Evolutionary conservation across 2,113 vertebrate genomes (phyloP).

Genomic region (Bostrychus sinensis): DNA sequence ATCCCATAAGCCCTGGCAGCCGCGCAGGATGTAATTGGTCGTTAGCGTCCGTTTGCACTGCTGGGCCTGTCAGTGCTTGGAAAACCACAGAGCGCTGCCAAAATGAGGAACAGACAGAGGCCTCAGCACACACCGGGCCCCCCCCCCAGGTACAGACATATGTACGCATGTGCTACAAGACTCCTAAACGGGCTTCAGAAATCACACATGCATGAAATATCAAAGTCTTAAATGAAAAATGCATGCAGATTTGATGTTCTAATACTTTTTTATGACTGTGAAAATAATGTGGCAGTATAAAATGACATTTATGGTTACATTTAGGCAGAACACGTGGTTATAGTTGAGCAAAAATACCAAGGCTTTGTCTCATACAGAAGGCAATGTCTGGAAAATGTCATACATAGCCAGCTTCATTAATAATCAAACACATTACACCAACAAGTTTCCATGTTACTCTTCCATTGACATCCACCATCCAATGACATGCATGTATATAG

Average conservation of each 20-base stretch:
- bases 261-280: neutral
- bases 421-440: slow-evolving; percentile 2
- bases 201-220: slow-evolving; percentile 6
- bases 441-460: neutral
- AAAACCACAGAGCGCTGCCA: slow-evolving; percentile 61
- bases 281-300: neutral
- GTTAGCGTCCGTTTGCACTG: slow-evolving; percentile 79
- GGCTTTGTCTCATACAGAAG: too few relatives aligned
- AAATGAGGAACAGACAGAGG: slow-evolving; percentile 79
- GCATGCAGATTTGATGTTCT: neutral
- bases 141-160: slow-evolving; percentile 8
- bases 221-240: neutral
- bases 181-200: slow-evolving; percentile 9
- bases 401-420: neutral
- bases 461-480: neutral
- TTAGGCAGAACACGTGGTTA: slow-evolving; percentile 1
- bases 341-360: neutral
- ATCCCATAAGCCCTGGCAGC: slow-evolving; percentile 81
- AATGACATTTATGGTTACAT: neutral
- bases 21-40: slow-evolving; percentile 77
- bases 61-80: slow-evolving; percentile 67
- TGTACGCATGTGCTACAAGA: slow-evolving; percentile 19
- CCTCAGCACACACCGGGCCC: slow-evolving; percentile 33
- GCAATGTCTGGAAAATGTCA: slow-evolving; percentile 3
- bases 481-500: neutral